phyloP scores from a whole-genome alignment of 1,140 invertebrate genomes.

The Diorhabda sublineata region DNA sequence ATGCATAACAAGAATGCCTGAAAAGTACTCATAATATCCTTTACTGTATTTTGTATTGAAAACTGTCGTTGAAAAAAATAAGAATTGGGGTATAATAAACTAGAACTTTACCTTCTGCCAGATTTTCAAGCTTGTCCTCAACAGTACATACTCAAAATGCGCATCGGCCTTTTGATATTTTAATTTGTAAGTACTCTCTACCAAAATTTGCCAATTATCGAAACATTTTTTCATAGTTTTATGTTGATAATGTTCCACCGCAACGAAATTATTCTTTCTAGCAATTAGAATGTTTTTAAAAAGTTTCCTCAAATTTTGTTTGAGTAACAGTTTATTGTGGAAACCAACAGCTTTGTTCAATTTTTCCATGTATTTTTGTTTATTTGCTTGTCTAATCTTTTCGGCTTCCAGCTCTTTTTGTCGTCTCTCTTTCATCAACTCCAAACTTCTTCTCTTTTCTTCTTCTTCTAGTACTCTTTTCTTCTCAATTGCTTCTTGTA shows the following conservation, averaged over 20 bases:
- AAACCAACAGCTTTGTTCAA: constrained; percentile 55
- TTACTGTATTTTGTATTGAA: constrained; percentile 1
- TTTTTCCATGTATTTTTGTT: constrained; percentile 51
- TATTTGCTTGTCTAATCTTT: constrained; percentile 52
- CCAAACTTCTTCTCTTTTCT: constrained; percentile 55
- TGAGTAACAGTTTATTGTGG: constrained; percentile 52
- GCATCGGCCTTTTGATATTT: constrained; percentile 30
- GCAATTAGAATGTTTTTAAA: constrained; percentile 48
- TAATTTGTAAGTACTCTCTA: constrained; percentile 43
- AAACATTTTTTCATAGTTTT: constrained; percentile 50
- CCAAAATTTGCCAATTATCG: constrained; percentile 44
- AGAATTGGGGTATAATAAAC: too few species aligned
- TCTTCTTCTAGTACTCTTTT: constrained; percentile 56
- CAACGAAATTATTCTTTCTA: constrained; percentile 48
- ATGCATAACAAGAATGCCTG: too few species aligned
- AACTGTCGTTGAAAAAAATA: too few species aligned
- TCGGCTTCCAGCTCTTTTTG: constrained; percentile 57
- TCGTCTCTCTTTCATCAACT: constrained; percentile 55
- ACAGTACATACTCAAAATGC: constrained; percentile 33
- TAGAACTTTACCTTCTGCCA: constrained; percentile 25
- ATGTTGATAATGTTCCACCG: constrained; percentile 40
- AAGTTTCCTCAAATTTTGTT: constrained; percentile 50
- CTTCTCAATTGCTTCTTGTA: constrained; percentile 50
- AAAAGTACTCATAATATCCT: too few species aligned
- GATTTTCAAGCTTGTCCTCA: constrained; percentile 31